phyloP scores from a whole-genome alignment of 2,888 invertebrate species.

The Elysia crispata region DNA sequence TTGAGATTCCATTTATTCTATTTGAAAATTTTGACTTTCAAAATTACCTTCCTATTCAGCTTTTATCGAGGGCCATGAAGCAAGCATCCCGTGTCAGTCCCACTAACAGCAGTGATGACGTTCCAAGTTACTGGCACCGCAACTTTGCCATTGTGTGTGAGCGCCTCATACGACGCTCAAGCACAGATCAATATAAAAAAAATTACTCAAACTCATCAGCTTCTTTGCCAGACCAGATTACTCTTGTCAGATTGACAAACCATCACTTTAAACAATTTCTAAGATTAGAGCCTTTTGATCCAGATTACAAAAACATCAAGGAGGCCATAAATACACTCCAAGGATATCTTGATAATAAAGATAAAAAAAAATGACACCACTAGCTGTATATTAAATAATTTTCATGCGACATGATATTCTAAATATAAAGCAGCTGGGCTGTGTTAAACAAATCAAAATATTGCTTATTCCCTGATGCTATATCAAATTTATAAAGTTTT shows the following conservation, averaged over 20 bases:
- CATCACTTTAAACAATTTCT: slow-evolving; percentile 59
- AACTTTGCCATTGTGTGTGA: slow-evolving; percentile 73
- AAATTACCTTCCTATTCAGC: slow-evolving; percentile 56
- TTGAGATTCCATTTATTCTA: no score
- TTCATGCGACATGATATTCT: no score
- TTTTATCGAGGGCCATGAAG: slow-evolving; percentile 68
- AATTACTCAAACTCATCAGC: no score
- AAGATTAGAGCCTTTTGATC: slow-evolving; percentile 51
- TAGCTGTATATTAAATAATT: no score
- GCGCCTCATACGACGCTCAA: slow-evolving; percentile 48
- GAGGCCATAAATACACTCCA: slow-evolving; percentile 50
- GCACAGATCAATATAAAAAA: no score
- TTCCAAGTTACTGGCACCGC: slow-evolving; percentile 73
- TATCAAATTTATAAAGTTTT: no score
- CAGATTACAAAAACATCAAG: slow-evolving; percentile 52
- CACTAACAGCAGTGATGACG: slow-evolving; percentile 17
- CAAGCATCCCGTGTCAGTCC: background rate
- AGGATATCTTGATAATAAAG: slow-evolving; percentile 22
- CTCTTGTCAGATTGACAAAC: slow-evolving; percentile 46
- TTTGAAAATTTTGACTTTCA: background rate
- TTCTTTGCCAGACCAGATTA: no score
- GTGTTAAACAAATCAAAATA: no score
- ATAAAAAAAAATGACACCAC: background rate
- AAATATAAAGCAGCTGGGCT: no score
- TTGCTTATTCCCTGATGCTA: no score